Conservation (phyloP, 2,113 vertebrate species). For the Salminus brasiliensis region DNA sequence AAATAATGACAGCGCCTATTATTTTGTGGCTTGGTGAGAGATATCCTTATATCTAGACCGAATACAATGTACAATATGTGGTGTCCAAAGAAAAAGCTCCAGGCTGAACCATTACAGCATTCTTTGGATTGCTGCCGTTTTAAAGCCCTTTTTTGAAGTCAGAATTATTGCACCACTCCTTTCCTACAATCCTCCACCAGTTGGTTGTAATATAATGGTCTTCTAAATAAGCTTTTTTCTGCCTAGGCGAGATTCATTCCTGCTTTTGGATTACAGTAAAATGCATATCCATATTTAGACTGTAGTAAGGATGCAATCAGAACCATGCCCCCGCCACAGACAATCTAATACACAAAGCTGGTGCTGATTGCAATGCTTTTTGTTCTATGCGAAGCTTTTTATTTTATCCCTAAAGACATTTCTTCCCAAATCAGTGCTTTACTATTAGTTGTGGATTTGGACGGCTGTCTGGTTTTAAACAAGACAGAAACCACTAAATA, state of each 20-base stretch:
- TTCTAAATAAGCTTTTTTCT: slow-evolving; percentile 16
- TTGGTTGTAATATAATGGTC: slow-evolving; percentile 29
- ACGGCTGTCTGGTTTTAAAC: not conserved
- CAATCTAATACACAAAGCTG: slow-evolving; percentile 44
- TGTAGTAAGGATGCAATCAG: slow-evolving; percentile 35
- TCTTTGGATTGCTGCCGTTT: not conserved
- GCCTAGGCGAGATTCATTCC: slow-evolving; percentile 23
- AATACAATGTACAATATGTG: not conserved
- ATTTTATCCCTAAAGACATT: not conserved
- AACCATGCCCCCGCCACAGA: slow-evolving; percentile 30
- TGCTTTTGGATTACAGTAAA: slow-evolving; percentile 26
- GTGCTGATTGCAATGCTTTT: slow-evolving; percentile 23
- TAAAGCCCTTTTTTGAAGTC: slow-evolving; percentile 1
- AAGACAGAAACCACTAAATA: slow-evolving; percentile 14
- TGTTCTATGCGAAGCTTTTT: slow-evolving; percentile 37
- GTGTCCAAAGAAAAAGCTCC: not conserved
- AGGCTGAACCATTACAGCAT: not conserved
- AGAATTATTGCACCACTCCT: slow-evolving; percentile 9
- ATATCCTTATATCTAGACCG: not conserved
- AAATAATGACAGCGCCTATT: not conserved
- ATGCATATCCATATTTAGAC: slow-evolving; percentile 25
- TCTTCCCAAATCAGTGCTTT: not conserved
- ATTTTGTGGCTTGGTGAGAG: slow-evolving; percentile 15
- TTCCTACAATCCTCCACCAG: not conserved
- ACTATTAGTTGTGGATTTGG: slow-evolving; percentile 8